Conservation (phyloP, 2,797 vertebrate species). For the Centropyge bicolor region DNA sequence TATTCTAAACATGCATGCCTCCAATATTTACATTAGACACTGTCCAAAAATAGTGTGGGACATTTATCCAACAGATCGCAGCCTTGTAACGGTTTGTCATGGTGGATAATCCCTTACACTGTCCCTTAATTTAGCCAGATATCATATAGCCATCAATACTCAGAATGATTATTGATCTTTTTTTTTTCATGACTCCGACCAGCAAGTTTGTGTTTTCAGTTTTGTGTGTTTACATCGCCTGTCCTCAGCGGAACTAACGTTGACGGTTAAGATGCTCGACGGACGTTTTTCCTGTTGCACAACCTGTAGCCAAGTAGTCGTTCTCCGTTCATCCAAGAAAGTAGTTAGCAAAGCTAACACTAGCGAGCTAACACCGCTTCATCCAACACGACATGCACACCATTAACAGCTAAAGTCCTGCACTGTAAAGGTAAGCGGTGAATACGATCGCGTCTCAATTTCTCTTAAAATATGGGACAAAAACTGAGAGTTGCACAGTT, state of each 20-base stretch:
- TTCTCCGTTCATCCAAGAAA: constrained; percentile 15
- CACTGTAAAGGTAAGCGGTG: constrained; percentile 15
- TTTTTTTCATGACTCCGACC: neutral
- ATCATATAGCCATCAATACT: neutral
- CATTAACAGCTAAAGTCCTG: constrained; percentile 22
- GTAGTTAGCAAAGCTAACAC: constrained; percentile 60
- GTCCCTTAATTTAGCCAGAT: neutral
- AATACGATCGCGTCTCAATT: accelerated
- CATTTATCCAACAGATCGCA: neutral
- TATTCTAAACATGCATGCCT: neutral
- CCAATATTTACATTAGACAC: neutral
- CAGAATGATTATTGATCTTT: neutral
- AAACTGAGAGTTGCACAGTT: neutral
- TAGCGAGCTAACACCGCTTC: constrained; percentile 34
- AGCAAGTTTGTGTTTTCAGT: neutral
- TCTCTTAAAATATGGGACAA: neutral
- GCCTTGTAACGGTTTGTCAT: neutral
- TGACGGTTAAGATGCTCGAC: neutral
- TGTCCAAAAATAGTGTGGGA: neutral
- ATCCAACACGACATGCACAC: constrained; percentile 46
- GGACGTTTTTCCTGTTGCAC: constrained; percentile 37
- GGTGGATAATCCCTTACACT: neutral
- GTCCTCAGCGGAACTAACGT: constrained; percentile 49
- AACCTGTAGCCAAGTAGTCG: constrained; percentile 60
- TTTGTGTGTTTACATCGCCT: no score